phyloP scores from a whole-genome alignment of 2,888 invertebrate genomes.

The Apantesis nais region DNA sequence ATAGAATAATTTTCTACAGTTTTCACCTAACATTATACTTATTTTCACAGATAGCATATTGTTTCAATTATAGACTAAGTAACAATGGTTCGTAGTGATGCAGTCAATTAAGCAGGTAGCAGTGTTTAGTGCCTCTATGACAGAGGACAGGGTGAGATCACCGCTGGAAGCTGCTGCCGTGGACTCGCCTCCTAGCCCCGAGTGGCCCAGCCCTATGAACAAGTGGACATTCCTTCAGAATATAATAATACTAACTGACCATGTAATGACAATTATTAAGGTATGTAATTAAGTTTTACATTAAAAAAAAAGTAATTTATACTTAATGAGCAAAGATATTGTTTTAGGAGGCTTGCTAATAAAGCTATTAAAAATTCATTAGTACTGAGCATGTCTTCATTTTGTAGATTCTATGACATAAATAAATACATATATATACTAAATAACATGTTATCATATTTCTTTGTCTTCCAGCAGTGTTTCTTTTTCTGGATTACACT shows the following conservation, averaged over 20 bases:
- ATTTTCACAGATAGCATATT: slow-evolving; percentile 90
- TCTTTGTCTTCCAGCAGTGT: neutral
- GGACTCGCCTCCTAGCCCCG: slow-evolving; percentile 87
- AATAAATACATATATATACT: neutral
- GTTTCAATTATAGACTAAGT: slow-evolving; percentile 86
- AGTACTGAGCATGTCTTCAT: neutral
- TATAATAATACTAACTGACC: slow-evolving; percentile 6
- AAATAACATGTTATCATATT: neutral
- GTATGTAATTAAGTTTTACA: slow-evolving; percentile 10
- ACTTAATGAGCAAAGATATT: slow-evolving; percentile 26
- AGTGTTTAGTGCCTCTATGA: slow-evolving; percentile 82
- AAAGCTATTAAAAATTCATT: neutral
- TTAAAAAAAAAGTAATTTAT: slow-evolving; percentile 9
- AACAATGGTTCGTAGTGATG: slow-evolving; percentile 87
- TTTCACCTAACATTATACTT: slow-evolving; percentile 85
- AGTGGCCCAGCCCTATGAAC: slow-evolving; percentile 88
- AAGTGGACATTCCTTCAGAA: slow-evolving; percentile 53
- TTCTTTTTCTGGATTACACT: neutral
- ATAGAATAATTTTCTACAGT: slow-evolving; percentile 86
- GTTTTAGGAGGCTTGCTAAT: neutral
- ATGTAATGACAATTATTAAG: slow-evolving; percentile 5
- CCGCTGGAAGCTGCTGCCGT: slow-evolving; percentile 85
- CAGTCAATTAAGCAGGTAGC: slow-evolving; percentile 88
- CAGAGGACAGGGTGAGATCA: slow-evolving; percentile 84
- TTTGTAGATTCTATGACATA: neutral